Base-by-base conservation (phyloP, 2,113 vertebrate species). In the Prunella himalayana region DNA sequence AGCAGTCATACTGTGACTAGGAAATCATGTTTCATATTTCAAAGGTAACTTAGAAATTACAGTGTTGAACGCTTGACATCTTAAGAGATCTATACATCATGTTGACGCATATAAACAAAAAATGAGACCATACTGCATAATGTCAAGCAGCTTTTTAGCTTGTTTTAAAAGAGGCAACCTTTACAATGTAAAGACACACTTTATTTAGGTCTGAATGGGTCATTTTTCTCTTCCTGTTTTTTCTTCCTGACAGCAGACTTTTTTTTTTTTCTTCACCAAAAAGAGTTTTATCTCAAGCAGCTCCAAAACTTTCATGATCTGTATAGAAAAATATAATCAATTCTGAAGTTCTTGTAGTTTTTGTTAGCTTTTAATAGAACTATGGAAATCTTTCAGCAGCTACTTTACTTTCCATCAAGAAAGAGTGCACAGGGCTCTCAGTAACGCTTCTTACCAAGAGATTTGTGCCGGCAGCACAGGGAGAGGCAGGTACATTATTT, bases 51-150 rank as follows among this genome's bases (percentile, higher is more conserved):
- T 82, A 42, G 85, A 94, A 97, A 96, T 94, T 82, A 92, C 82
- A 89, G 88, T 82, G 90, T 44, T 60, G 88, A 97, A 6, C 9
- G 63, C 90, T 96, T 97, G 95, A 98, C 95, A 95, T 82, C 81
- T 86, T 92, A 96, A 97, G 94, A 94, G 95, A 95, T 95, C 82
- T 7, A 82, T 97, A 69, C 24, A 94, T 97, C 95, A 95, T 3
- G 11, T 50, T 89, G 63, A 85, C 97, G 87, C 82, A 82, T 89
- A 84, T 96, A 97, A 98, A 98, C 98, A 91, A 97, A 77, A 79
- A 95, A 49, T 51, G 85, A 92, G 93, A 94, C 96, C 86, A 92
- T 94, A 83, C 95, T 96, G 96, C 84, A 88, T 79, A 88, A 90
- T 71, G 68, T 91, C 92, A 96, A 96, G 78, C 81, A 93, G 82